Conservation (phyloP, 2,113 vertebrate genomes). For the Lamprologus lemairii region DNA sequence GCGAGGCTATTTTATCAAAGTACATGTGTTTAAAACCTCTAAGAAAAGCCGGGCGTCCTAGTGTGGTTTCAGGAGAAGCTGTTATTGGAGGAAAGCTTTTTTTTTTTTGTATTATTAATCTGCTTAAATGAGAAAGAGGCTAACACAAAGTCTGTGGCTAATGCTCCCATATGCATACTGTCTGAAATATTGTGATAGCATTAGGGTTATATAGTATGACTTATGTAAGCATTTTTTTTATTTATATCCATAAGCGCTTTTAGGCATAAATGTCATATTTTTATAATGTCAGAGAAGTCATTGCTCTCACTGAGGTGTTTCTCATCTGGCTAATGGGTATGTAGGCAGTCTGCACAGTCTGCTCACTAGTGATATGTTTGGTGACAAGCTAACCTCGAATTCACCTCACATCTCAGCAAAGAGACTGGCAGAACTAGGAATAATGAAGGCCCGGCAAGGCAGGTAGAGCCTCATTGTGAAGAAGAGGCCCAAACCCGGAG, state of each 20-base stretch:
- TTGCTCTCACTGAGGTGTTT: not conserved
- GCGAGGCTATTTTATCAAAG: constrained; percentile 6
- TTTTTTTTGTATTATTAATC: constrained; percentile 8
- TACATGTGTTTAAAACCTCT: constrained; percentile 6
- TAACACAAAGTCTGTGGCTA: not conserved
- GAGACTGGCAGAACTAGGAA: not conserved
- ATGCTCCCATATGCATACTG: not conserved
- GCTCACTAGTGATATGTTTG: not conserved
- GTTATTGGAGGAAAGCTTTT: constrained; percentile 12
- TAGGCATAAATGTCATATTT: constrained; percentile 13
- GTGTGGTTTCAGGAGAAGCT: constrained; percentile 6
- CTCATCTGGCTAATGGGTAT: not conserved
- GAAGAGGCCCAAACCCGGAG: not conserved
- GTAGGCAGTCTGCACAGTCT: not conserved
- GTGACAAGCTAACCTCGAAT: not conserved
- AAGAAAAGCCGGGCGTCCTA: not conserved
- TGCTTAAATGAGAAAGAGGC: not conserved
- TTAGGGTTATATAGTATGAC: constrained; percentile 9
- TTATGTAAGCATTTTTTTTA: constrained; percentile 1
- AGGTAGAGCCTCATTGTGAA: not conserved
- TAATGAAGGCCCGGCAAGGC: not conserved
- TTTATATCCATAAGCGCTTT: constrained; percentile 1
- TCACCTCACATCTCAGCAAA: not conserved
- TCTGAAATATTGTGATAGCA: constrained; percentile 24
- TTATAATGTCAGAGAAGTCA: constrained; percentile 20